These are phyloP conservation scores for Procambarus clarkii DNA, from an alignment of 1,140 invertebrate genomes.

Conservation along the genomic window DNA sequence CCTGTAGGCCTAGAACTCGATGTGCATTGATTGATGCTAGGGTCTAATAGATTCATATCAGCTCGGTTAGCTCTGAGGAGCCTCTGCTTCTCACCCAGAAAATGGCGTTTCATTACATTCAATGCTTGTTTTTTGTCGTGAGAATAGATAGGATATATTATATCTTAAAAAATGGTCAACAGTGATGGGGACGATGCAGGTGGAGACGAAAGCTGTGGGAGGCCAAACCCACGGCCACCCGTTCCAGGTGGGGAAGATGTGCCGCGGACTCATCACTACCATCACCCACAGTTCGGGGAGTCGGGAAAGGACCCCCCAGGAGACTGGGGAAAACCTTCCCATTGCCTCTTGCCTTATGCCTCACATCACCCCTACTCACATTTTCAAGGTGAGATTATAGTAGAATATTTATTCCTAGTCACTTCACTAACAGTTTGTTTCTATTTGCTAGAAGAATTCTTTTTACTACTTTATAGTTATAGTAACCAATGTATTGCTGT, in stretches of 20 bases:
- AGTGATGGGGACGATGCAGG: conserved; percentile 38
- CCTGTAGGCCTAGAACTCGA: too few species aligned
- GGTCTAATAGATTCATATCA: too few species aligned
- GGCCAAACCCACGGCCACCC: conserved; percentile 38
- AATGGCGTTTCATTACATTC: too few species aligned
- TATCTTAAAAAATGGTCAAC: neutral
- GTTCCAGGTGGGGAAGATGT: conserved; percentile 54
- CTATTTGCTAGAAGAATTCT: too few species aligned
- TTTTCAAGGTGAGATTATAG: conserved; percentile 44
- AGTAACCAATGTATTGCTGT: too few species aligned
- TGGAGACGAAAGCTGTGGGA: conserved; percentile 50
- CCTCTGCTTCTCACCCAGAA: too few species aligned
- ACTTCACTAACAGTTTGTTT: too few species aligned
- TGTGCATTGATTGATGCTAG: too few species aligned
- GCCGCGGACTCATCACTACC: conserved; percentile 16
- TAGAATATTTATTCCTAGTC: neutral
- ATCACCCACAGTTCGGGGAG: conserved; percentile 25
- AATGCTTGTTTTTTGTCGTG: too few species aligned
- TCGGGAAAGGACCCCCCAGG: conserved; percentile 45
- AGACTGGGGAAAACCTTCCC: conserved; percentile 21
- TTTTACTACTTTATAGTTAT: too few species aligned
- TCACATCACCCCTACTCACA: conserved; percentile 42
- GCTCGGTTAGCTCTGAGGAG: too few species aligned
- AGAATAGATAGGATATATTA: too few species aligned
- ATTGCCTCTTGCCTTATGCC: conserved; percentile 28